Conservation (phyloP, 2,888 invertebrate species). For the Apamea epomidion region DNA sequence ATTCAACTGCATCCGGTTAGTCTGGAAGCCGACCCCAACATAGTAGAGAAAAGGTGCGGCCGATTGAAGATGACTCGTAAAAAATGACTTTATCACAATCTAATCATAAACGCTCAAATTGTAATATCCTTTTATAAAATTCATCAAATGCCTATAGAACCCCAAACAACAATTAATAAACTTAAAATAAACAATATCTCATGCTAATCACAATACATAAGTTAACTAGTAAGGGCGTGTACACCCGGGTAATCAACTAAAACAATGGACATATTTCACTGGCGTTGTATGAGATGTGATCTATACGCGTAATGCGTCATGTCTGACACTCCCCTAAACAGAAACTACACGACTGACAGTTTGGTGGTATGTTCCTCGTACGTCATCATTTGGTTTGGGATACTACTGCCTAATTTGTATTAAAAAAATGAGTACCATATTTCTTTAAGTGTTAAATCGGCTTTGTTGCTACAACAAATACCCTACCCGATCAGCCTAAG, state of each 20-base stretch:
- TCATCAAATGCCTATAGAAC: conserved; percentile 44
- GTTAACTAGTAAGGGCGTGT: conserved; percentile 76
- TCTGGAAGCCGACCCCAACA: not conserved
- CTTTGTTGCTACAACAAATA: too few species aligned
- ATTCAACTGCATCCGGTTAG: not conserved
- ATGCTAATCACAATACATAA: conserved; percentile 73
- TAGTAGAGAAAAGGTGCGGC: not conserved
- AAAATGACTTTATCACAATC: not conserved
- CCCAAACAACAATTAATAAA: conserved; percentile 55
- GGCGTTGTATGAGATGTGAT: conserved; percentile 78
- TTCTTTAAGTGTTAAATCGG: too few species aligned
- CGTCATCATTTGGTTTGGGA: conserved; percentile 28
- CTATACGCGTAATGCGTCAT: conserved; percentile 84
- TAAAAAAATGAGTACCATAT: not conserved
- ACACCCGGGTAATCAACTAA: conserved; percentile 82
- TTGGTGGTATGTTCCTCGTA: conserved; percentile 46
- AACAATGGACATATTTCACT: conserved; percentile 77
- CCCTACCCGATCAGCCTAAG: too few species aligned
- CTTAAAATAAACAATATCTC: conserved; percentile 62
- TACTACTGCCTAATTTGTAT: not conserved
- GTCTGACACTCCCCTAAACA: conserved; percentile 78
- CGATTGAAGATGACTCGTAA: not conserved
- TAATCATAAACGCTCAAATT: not conserved
- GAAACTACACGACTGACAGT: conserved; percentile 71
- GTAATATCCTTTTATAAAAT: not conserved